Base-by-base conservation (phyloP, 1,140 invertebrate species). In the Heterodera carotae region DNA sequence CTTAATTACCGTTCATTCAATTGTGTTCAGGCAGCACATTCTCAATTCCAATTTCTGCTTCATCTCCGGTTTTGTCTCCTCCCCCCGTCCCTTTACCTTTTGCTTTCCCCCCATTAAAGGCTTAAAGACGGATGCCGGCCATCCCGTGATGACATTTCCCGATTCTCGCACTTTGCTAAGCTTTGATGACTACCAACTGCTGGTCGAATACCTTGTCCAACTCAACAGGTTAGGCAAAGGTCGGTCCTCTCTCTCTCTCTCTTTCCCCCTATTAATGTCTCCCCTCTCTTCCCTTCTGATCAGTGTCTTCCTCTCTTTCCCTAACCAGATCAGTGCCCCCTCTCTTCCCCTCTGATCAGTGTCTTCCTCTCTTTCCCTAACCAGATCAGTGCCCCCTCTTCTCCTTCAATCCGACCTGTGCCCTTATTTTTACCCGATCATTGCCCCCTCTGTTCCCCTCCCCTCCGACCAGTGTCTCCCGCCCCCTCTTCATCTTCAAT, bases 131-230 rank as follows among this genome's bases (percentile, higher is more conserved):
- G 90, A 91, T 80, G 94, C 96, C 88, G 94, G 94, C 81, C 93
- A 93, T 85, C 94, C 94, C 22, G 91, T 97, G 80, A 92, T 97
- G 83, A 95, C 93, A 77, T 95, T 97, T 89, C 94, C 95, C 66
- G 95, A 97, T 89, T 87, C 87, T 25, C 91, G 93, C 87, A 92
- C 92, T 84, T 90, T 92, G 68, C 89, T 97, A 59, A 91, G 91
- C 43, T 93, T 95, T 84, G 91, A 92, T 64, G 93, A 97, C 86
- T 97, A 96, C 89, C 92, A 93, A 85, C 92, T 94, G 87, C 91
- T 97, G 78, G 92, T 97, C 88, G 91, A 93, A 83, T 98, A 97
- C 90, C 92, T 97, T 84, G 94, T 94, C 77, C 94, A 94, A 86
- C 93, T 97, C 82, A 94, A 94, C 88, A 93, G 94, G 89, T 89